These are phyloP conservation scores for Drosophila grimshawi DNA, from an alignment of 1,140 invertebrate genomes.

Conservation along the genomic window DNA sequence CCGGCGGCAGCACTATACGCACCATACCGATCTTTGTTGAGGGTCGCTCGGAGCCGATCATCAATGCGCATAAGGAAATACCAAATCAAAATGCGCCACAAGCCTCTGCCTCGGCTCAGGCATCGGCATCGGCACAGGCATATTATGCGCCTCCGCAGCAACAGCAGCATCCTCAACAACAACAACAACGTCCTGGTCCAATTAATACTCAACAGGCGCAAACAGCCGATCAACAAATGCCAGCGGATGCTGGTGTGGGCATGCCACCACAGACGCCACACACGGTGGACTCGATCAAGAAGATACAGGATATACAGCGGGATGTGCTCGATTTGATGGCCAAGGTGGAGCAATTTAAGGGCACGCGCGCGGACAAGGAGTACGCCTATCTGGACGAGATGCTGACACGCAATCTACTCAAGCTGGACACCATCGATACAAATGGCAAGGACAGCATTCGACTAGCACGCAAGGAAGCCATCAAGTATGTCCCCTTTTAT, in stretches of 20 bases:
- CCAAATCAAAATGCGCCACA: conserved; percentile 83
- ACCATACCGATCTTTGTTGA: conserved; percentile 95
- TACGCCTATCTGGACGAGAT: conserved; percentile 97
- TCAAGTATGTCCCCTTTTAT: conserved; percentile 85
- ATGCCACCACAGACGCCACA: conserved; percentile 84
- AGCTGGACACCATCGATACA: conserved; percentile 95
- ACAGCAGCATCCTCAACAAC: conserved; percentile 64
- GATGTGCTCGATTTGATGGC: conserved; percentile 92
- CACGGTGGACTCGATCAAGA: conserved; percentile 89
- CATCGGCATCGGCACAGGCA: conserved; percentile 60
- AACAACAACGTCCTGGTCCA: conserved; percentile 63
- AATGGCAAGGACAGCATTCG: conserved; percentile 95
- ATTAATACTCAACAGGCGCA: conserved; percentile 67
- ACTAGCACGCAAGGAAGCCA: conserved; percentile 93
- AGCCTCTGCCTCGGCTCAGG: conserved; percentile 62
- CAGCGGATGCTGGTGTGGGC: conserved; percentile 44
- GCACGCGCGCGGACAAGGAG: conserved; percentile 91
- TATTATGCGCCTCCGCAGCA: conserved; percentile 83
- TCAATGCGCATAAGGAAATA: conserved; percentile 86
- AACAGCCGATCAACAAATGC: conserved; percentile 38
- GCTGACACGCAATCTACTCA: conserved; percentile 95
- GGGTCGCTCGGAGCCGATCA: conserved; percentile 90
- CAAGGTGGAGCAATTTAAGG: conserved; percentile 91
- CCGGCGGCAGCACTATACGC: conserved; percentile 86
- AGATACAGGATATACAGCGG: conserved; percentile 91